phyloP scores from a whole-genome alignment of 1,140 invertebrate genomes.

The Dendroctonus valens region DNA sequence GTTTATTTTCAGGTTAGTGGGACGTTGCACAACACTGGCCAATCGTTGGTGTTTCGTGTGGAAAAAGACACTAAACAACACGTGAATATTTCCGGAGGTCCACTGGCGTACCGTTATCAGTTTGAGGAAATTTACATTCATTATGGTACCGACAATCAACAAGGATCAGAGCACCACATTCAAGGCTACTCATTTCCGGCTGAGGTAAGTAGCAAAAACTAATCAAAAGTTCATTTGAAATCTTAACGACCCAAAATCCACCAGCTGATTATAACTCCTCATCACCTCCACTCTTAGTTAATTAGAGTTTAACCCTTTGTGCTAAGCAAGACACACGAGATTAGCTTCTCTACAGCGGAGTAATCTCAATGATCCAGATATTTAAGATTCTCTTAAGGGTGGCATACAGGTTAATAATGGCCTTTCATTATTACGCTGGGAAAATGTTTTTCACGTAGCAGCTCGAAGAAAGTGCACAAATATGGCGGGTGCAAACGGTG shows the following conservation, averaged over 20 bases:
- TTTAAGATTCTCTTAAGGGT: no score
- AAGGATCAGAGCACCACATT: slow-evolving; percentile 91
- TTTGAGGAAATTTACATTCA: slow-evolving; percentile 95
- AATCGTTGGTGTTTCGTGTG: slow-evolving; percentile 85
- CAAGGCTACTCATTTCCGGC: slow-evolving; percentile 91
- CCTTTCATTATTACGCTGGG: no score
- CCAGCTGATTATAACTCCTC: no score
- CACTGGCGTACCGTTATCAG: slow-evolving; percentile 90
- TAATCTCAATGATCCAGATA: no score
- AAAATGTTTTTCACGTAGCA: no score
- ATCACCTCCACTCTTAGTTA: no score
- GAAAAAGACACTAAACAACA: slow-evolving; percentile 82
- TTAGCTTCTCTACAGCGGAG: no score
- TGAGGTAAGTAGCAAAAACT: slow-evolving; percentile 66
- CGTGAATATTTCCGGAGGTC: slow-evolving; percentile 93
- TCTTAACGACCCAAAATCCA: neutral
- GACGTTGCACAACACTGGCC: slow-evolving; percentile 83
- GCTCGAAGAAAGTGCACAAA: no score
- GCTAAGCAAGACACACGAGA: no score
- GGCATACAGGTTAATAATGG: no score
- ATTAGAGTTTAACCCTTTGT: no score
- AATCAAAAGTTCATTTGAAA: neutral
- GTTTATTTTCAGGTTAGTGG: slow-evolving; percentile 71
- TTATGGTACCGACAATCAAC: slow-evolving; percentile 81
- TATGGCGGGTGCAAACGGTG: no score